phyloP scores from a whole-genome alignment of 2,113 vertebrate species.

The Campylorhamphus procurvoides region DNA sequence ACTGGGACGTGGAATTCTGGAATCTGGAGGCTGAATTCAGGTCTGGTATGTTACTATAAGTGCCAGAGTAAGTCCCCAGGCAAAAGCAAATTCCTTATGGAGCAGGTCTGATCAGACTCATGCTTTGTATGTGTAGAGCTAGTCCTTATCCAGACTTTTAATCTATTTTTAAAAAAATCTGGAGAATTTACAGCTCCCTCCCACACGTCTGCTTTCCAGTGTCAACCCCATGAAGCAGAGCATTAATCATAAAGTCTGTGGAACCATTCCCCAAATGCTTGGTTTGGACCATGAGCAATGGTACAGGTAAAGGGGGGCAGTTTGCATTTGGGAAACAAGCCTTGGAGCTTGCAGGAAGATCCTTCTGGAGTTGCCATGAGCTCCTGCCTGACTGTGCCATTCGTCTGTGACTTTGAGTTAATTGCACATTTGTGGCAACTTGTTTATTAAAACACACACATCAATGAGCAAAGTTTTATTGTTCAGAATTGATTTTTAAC shows the following conservation, averaged over 20 bases:
- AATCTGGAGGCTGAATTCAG: neutral
- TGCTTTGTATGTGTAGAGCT: neutral
- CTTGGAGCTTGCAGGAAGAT: neutral
- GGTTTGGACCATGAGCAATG: neutral
- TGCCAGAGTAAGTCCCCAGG: neutral
- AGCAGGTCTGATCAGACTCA: neutral
- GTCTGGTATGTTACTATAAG: neutral
- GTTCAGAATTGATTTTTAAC: neutral
- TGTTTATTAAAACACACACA: neutral
- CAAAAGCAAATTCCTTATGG: neutral
- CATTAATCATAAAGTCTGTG: slow-evolving; percentile 33
- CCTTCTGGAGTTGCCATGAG: neutral
- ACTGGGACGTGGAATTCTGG: neutral
- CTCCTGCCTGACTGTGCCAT: neutral
- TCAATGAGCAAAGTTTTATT: neutral
- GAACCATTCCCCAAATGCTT: neutral
- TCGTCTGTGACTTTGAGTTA: neutral
- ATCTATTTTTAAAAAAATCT: slow-evolving; percentile 39
- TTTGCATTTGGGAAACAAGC: neutral
- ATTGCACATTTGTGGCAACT: neutral
- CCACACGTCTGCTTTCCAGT: slow-evolving; percentile 33
- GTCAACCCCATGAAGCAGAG: slow-evolving; percentile 11
- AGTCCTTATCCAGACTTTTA: slow-evolving; percentile 1
- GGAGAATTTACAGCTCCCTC: slow-evolving; percentile 46
- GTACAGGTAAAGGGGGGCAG: neutral